Evolutionary conservation across 2,797 vertebrate species (phyloP).

Genomic region (Nyctalus aviator): DNA sequence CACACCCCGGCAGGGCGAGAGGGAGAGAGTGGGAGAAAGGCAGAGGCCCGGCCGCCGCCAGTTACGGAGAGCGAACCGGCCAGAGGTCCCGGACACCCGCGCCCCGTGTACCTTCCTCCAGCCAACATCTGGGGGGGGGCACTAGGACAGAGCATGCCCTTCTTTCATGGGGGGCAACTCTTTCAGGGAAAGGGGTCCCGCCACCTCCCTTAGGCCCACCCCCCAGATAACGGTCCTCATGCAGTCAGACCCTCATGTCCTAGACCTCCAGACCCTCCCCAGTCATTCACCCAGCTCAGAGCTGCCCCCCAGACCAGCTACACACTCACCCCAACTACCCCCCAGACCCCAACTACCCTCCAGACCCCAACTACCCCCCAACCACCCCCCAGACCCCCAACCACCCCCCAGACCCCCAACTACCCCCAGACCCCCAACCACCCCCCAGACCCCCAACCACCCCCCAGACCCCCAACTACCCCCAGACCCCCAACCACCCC

Average conservation of each 20-base stretch:
- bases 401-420: no score
- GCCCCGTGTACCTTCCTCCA: not conserved
- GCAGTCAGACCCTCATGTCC: not conserved
- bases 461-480: no score
- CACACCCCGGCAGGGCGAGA: not conserved
- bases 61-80: not conserved
- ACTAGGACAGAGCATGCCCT: not conserved
- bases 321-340: no score
- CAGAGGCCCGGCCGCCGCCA: not conserved
- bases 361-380: no score
- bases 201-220: not conserved
- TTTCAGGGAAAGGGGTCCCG: not conserved
- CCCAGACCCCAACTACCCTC: no score
- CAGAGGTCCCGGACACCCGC: not conserved
- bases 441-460: no score
- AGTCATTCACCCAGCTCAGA: not conserved
- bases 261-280: not conserved
- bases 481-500: no score
- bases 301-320: not conserved
- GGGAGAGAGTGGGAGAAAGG: not conserved
- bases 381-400: no score
- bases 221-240: not conserved
- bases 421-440: no score
- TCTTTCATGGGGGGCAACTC: rapidly evolving
- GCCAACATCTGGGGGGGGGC: not conserved